phyloP scores from a whole-genome alignment of 2,888 invertebrate species.

The Cantharis nigra region DNA sequence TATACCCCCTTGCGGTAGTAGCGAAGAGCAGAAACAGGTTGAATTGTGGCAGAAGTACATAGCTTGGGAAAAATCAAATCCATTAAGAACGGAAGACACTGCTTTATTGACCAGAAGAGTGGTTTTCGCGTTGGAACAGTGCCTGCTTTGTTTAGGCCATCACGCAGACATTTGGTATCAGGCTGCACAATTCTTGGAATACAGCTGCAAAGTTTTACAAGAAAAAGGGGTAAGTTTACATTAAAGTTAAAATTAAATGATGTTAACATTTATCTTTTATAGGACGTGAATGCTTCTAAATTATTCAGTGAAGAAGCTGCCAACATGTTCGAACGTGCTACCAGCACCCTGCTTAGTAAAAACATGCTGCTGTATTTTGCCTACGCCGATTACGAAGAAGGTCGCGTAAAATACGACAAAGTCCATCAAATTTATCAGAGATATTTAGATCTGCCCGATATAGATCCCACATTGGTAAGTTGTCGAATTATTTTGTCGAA shows the following conservation, averaged over 20 bases:
- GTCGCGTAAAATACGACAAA: slow-evolving; percentile 93
- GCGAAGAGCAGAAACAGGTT: slow-evolving; percentile 93
- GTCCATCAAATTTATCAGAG: slow-evolving; percentile 95
- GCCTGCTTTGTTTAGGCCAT: slow-evolving; percentile 92
- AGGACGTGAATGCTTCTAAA: slow-evolving; percentile 88
- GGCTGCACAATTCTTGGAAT: slow-evolving; percentile 95
- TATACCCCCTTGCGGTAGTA: slow-evolving; percentile 89
- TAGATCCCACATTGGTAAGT: slow-evolving; percentile 92
- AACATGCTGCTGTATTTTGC: slow-evolving; percentile 96
- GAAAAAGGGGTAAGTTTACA: slow-evolving; percentile 84
- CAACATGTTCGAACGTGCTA: slow-evolving; percentile 93
- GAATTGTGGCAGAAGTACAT: slow-evolving; percentile 99
- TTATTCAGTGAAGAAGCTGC: slow-evolving; percentile 94
- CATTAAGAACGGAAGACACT: slow-evolving; percentile 94
- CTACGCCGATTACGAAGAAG: slow-evolving; percentile 98
- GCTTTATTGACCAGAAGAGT: slow-evolving; percentile 90
- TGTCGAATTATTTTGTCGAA: neutral
- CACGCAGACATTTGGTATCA: slow-evolving; percentile 99
- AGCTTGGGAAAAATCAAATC: slow-evolving; percentile 95
- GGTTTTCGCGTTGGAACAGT: slow-evolving; percentile 98
- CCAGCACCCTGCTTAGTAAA: slow-evolving; percentile 83
- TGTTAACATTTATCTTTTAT: neutral
- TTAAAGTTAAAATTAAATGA: neutral
- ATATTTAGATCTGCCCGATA: slow-evolving; percentile 84
- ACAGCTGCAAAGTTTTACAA: slow-evolving; percentile 88